These are phyloP conservation scores for Drosophila melanosoma DNA, from an alignment of 2,888 invertebrate species.

Conservation along the genomic window DNA sequence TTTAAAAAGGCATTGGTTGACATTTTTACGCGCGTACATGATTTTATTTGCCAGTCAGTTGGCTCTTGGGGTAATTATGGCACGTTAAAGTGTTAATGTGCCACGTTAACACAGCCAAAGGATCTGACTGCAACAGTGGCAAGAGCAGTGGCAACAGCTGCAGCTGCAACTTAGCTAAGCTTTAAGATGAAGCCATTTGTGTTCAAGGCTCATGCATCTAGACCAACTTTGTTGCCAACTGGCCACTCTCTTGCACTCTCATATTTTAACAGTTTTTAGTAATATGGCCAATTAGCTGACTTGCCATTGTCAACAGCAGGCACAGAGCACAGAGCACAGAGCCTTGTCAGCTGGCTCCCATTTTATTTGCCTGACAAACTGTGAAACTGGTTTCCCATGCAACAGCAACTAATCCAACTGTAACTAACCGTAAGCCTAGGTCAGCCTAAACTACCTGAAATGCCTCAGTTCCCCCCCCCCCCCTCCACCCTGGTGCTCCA, in stretches of 20 bases:
- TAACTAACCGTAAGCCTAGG: constrained; percentile 65
- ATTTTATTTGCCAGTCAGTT: constrained; percentile 70
- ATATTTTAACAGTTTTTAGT: constrained; percentile 72
- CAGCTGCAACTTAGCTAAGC: constrained; percentile 38
- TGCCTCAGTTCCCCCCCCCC: constrained; percentile 11
- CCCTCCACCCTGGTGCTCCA: constrained; percentile 10
- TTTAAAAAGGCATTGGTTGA: constrained; percentile 79
- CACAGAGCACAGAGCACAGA: constrained; percentile 10
- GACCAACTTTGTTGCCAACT: constrained; percentile 22
- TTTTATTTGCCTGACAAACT: constrained; percentile 49
- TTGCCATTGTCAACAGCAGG: constrained; percentile 49
- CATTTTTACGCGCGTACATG: constrained; percentile 80
- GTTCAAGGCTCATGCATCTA: constrained; percentile 18
- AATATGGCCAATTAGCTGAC: constrained; percentile 63
- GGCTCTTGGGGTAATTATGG: constrained; percentile 72
- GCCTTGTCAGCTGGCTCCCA: constrained; percentile 23
- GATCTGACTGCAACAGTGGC: constrained; percentile 4
- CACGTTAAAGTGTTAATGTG: constrained; percentile 80
- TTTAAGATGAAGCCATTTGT: constrained; percentile 64
- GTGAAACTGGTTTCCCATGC: constrained; percentile 50
- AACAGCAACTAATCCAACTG: constrained; percentile 54
- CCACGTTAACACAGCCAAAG: constrained; percentile 69
- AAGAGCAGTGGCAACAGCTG: constrained; percentile 22
- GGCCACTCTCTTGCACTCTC: constrained; percentile 45
- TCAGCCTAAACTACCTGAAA: constrained; percentile 15